phyloP scores from a whole-genome alignment of 2,888 invertebrate genomes.

The Crossocerus cetratus region DNA sequence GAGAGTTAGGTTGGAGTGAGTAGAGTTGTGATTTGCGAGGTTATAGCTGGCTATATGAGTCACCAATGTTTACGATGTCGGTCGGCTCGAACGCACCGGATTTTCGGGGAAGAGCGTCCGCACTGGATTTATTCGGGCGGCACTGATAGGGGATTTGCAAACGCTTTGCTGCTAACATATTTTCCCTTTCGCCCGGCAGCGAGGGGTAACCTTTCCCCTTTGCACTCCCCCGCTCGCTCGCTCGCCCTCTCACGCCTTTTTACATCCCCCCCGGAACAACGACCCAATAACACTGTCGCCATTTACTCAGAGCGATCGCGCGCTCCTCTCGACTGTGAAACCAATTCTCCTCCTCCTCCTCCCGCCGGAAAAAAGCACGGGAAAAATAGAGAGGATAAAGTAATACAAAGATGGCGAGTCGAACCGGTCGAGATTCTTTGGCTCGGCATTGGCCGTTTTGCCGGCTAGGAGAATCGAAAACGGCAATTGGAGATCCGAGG shows the following conservation, averaged over 20 bases:
- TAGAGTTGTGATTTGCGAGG: too few species aligned
- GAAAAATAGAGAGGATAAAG: too few species aligned
- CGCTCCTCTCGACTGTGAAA: constrained; percentile 5
- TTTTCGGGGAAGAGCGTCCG: not conserved
- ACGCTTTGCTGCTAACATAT: constrained; percentile 13
- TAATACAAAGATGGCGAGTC: too few species aligned
- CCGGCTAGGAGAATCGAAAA: too few species aligned
- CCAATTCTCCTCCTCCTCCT: not conserved
- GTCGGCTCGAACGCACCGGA: not conserved
- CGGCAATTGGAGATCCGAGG: too few species aligned
- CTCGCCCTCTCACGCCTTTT: too few species aligned
- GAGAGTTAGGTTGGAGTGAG: too few species aligned
- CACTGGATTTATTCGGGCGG: constrained; percentile 21
- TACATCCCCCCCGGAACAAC: constrained; percentile 47
- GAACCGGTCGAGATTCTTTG: too few species aligned
- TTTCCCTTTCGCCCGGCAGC: constrained; percentile 8
- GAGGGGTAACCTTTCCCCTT: constrained; percentile 36
- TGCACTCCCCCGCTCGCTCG: constrained; percentile 23
- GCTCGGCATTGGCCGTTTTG: too few species aligned
- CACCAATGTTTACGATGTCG: too few species aligned
- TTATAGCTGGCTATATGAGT: too few species aligned
- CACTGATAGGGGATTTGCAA: constrained; percentile 7
- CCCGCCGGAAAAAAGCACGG: too few species aligned
- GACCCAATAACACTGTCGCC: constrained; percentile 49
- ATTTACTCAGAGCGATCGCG: constrained; percentile 29